Base-by-base conservation (phyloP, 2,888 invertebrate genomes). In the Epirrhoe alternata region DNA sequence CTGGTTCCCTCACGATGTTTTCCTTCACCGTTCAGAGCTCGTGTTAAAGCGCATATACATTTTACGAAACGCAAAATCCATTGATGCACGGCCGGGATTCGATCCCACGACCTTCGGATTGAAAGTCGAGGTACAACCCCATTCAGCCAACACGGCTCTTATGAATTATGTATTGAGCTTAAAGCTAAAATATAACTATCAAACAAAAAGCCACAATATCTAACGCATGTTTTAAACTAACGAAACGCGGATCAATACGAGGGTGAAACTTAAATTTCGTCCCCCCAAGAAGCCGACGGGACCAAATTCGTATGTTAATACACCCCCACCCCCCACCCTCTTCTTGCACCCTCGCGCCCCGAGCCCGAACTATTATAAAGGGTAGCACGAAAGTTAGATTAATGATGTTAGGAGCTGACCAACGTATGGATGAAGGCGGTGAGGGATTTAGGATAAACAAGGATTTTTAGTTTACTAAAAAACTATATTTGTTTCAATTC, bases 381-480 rank as follows among this genome's bases (percentile, higher is more conserved):
- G 93, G 92, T 92, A 92, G 92, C 91, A 89, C 90, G 92, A 92
- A 93, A 93, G 92, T 92, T 93, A 93, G 93, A 94, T 94, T 94
- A 93, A 94, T 94, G 93, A 93, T 94, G 93, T 93, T 93, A 93
- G 92, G 85, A 93, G 88, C 92, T 91, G 92, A 90, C 91, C 90
- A 89, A 82, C 59, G 90, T 83, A 89, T 80, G 80, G 74, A 56
- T 67, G 73, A 63, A 70, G 72, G 78, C 4, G 58, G 63, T 35
- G 64, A 53, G 79, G 77, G 82, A 77, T 59, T 68, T 61, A 24
- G 5, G 12, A n/a, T n/a, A 16, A 7, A 33, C n/a, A n/a, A n/a
- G n/a, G n/a, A 7, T 14, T 45, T n/a, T n/a, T n/a, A n/a, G n/a
- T n/a, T n/a, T n/a, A n/a, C n/a, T n/a, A n/a, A n/a, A n/a, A n/a